Conservation (phyloP, 2,797 vertebrate genomes). For the Acipenser oxyrinchus region DNA sequence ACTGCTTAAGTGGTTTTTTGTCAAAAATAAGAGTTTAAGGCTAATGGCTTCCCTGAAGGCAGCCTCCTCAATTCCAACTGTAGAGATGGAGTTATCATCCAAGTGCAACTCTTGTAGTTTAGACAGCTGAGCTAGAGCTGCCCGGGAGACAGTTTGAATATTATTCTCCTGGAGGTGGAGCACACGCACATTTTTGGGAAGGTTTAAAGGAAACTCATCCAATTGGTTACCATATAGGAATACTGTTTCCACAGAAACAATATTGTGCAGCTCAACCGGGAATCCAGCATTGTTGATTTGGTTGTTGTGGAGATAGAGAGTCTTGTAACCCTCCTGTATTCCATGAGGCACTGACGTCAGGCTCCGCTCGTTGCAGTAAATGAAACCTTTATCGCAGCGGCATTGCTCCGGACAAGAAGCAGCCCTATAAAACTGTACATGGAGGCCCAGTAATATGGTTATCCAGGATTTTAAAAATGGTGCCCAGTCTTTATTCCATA, state of each 20-base stretch:
- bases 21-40: slow-evolving; percentile 84
- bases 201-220: slow-evolving; percentile 89
- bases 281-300: slow-evolving; percentile 93
- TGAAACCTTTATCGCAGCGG: slow-evolving; percentile 87
- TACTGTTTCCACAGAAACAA: slow-evolving; percentile 85
- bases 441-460: slow-evolving; percentile 75
- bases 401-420: slow-evolving; percentile 81
- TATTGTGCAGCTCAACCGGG: slow-evolving; percentile 78
- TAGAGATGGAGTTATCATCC: slow-evolving; percentile 91
- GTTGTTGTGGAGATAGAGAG: slow-evolving; percentile 96
- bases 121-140: slow-evolving; percentile 77
- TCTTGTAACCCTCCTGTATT: slow-evolving; percentile 88
- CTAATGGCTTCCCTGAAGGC: slow-evolving; percentile 83
- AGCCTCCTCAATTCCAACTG: slow-evolving; percentile 86
- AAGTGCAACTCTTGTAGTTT: slow-evolving; percentile 84
- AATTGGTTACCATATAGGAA: slow-evolving; percentile 91
- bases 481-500: slow-evolving; percentile 78
- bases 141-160: slow-evolving; percentile 86
- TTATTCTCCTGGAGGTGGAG: slow-evolving; percentile 96
- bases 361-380: slow-evolving; percentile 93
- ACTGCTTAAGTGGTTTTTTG: slow-evolving; percentile 90
- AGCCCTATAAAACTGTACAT: slow-evolving; percentile 67
- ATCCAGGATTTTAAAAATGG: slow-evolving; percentile 80
- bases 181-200: slow-evolving; percentile 81
- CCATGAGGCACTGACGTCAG: slow-evolving; percentile 95